phyloP scores from a whole-genome alignment of 2,113 vertebrate genomes.

The Corythornis vintsioides region DNA sequence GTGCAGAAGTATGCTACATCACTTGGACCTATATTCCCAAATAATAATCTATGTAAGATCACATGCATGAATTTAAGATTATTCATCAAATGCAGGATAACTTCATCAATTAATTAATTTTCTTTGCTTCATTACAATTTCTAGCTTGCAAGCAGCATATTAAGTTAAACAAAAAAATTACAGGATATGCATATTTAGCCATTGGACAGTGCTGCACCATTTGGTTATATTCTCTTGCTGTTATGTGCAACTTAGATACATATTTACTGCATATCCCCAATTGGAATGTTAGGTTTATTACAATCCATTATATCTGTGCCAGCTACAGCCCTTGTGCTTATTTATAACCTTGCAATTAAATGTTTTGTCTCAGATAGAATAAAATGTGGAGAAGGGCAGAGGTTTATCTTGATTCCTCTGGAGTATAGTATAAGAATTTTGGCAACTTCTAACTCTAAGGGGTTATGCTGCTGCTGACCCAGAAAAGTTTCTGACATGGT shows the following conservation, averaged over 20 bases:
- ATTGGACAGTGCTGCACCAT: not conserved
- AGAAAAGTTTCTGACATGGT: not conserved
- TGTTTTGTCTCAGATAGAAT: not conserved
- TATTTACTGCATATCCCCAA: not conserved
- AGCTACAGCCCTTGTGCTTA: not conserved
- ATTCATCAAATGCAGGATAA: not conserved
- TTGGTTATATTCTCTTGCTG: not conserved
- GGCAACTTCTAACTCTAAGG: not conserved
- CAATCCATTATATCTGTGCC: not conserved
- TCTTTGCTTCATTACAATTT: not conserved
- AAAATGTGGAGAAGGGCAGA: not conserved
- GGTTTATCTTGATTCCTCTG: not conserved
- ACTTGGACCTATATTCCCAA: not conserved
- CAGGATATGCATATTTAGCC: not conserved
- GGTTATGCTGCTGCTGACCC: not conserved
- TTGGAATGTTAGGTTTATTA: not conserved
- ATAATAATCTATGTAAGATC: not conserved
- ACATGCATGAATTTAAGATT: not conserved
- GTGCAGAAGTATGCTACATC: not conserved
- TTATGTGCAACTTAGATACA: not conserved
- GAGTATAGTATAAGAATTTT: not conserved
- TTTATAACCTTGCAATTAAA: not conserved
- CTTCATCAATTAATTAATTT: not conserved
- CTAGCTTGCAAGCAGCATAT: not conserved
- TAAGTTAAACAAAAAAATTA: not conserved